Percentiles rank a stretch among this genome's conserved stretches.
These are phyloP conservation scores for Apis laboriosa DNA, from an alignment of 1,140 invertebrate species.

Conservation along the genomic window DNA sequence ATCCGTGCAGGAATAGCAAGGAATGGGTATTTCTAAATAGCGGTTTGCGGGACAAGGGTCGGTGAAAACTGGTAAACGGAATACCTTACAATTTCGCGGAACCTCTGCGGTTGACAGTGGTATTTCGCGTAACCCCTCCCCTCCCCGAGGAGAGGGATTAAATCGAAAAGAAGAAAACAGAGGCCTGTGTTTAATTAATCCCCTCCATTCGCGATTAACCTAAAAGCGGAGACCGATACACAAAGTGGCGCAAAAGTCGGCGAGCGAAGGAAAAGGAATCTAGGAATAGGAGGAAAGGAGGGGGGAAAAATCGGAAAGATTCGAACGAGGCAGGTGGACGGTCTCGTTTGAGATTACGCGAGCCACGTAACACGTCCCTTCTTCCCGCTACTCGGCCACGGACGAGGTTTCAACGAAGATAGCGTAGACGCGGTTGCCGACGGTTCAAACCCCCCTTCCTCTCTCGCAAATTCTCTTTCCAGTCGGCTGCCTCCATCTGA, in stretches of 20 bases:
- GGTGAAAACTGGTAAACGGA: background rate
- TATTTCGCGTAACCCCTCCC: background rate
- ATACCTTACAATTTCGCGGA: background rate
- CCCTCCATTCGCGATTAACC: background rate
- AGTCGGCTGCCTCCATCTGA: slow-evolving; percentile 41
- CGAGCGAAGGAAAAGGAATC: fast-evolving
- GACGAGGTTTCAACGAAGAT: slow-evolving; percentile 19
- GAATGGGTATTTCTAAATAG: background rate
- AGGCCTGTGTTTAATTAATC: background rate
- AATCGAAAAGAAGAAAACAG: background rate
- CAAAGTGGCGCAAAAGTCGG: background rate
- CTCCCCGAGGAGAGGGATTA: background rate
- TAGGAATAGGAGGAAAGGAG: slow-evolving; percentile 12
- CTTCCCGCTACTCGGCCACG: slow-evolving; percentile 20
- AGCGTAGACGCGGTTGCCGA: slow-evolving; percentile 25
- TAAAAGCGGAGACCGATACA: background rate
- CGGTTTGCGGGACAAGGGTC: background rate
- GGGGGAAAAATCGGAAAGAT: slow-evolving; percentile 67
- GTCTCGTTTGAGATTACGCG: slow-evolving; percentile 68
- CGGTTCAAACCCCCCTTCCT: slow-evolving; percentile 23
- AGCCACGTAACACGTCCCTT: slow-evolving; percentile 53
- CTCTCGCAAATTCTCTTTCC: slow-evolving; percentile 42
- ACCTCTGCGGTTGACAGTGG: background rate
- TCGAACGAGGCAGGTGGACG: slow-evolving; percentile 65
- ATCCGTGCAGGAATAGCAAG: too few relatives aligned